A percentile compares a stretch with the other conserved stretches of the same genome.
Evolutionary conservation across 1,140 invertebrate species (phyloP).

Genomic region (Nomia melanderi): DNA sequence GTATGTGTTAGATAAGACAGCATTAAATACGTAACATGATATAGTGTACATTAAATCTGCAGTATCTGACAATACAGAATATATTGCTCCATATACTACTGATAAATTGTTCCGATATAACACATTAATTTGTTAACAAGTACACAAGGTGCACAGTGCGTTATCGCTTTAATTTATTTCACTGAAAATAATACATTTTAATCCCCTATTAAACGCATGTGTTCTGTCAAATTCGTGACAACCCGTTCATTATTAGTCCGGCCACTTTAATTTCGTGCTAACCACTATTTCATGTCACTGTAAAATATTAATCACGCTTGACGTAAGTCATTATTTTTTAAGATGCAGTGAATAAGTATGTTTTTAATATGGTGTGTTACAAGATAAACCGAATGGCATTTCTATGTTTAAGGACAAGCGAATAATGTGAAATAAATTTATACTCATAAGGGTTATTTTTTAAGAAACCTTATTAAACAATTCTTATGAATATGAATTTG

Average conservation of each 20-base stretch:
- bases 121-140: constrained; percentile 21
- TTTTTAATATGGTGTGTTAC: too few species aligned
- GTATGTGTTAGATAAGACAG: too few species aligned
- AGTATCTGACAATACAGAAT: constrained; percentile 5
- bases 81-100: background rate
- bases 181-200: constrained; percentile 29
- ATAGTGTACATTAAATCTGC: background rate
- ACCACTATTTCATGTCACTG: background rate
- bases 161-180: constrained; percentile 22
- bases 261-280: background rate
- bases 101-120: constrained; percentile 1
- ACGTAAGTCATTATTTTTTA: too few species aligned
- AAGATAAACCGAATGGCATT: too few species aligned
- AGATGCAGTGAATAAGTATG: too few species aligned
- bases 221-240: constrained; percentile 18
- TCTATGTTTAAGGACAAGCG: too few species aligned
- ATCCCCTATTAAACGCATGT: constrained; percentile 15
- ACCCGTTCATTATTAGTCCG: constrained; percentile 1
- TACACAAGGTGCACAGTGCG: background rate
- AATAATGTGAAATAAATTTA: too few species aligned
- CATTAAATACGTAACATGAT: background rate
- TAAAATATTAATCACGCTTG: background rate
- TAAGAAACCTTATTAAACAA: too few species aligned
- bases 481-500: too few species aligned
- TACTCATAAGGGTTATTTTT: too few species aligned